phyloP scores from a whole-genome alignment of 2,113 vertebrate genomes.

The Thamnophis sirtalis region DNA sequence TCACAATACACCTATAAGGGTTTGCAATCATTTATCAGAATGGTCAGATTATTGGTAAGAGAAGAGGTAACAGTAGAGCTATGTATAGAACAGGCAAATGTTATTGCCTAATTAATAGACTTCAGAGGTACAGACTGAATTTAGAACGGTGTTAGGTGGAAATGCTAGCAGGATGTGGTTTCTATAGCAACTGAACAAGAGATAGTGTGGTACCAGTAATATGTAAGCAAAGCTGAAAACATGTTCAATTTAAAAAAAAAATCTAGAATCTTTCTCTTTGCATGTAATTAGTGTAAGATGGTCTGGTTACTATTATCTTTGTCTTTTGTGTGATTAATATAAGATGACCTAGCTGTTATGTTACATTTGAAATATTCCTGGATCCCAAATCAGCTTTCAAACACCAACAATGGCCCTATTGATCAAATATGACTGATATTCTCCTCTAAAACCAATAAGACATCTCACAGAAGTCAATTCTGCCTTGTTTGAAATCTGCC shows the following conservation, averaged over 20 bases:
- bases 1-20: background rate
- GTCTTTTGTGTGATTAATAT: background rate
- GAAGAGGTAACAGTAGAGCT: background rate
- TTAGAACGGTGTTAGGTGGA: conserved; percentile 38
- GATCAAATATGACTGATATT: background rate
- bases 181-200: conserved; percentile 64
- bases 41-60: background rate
- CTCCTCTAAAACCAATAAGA: background rate
- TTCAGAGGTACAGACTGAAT: conserved; percentile 12
- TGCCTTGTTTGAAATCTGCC: background rate
- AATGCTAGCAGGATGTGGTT: conserved; percentile 53
- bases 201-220: background rate
- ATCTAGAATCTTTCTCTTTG: background rate
- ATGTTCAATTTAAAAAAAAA: background rate
- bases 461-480: background rate
- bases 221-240: conserved; percentile 1
- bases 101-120: conserved; percentile 18
- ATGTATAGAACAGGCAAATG: conserved; percentile 13
- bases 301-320: background rate
- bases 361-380: background rate
- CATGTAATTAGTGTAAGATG: background rate
- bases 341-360: background rate
- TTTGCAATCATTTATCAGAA: background rate
- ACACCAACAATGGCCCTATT: background rate
- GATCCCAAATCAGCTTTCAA: background rate